Conservation (phyloP, 2,113 vertebrate genomes). For the Heteronetta atricapilla region DNA sequence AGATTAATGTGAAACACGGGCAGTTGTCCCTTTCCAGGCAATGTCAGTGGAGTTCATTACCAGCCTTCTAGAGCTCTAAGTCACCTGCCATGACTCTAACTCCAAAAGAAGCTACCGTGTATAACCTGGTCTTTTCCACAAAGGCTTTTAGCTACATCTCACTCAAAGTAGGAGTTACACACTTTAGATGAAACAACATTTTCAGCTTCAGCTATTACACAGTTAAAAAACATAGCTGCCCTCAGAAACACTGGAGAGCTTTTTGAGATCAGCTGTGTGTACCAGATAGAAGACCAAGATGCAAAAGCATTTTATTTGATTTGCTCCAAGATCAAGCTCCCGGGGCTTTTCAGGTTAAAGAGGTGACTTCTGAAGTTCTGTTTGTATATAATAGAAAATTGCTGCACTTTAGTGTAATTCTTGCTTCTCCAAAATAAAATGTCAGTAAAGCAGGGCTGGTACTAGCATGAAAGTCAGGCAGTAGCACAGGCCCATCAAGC, state of each 20-base stretch:
- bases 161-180: not conserved
- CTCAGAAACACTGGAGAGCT: not conserved
- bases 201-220: not conserved
- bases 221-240: not conserved
- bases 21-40: not conserved
- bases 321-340: not conserved
- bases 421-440: not conserved
- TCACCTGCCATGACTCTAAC: not conserved
- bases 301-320: conserved; percentile 28
- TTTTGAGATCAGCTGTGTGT: not conserved
- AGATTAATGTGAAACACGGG: not conserved
- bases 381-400: conserved; percentile 23
- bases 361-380: conserved; percentile 18
- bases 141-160: not conserved
- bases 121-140: not conserved
- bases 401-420: conserved; percentile 2
- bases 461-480: not conserved
- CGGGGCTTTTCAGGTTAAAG: conserved; percentile 11
- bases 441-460: not conserved
- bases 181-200: not conserved
- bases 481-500: not conserved
- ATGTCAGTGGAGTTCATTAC: not conserved
- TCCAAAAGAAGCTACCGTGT: not conserved
- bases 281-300: not conserved
- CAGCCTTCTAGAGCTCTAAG: not conserved